Evolutionary conservation across 1,140 invertebrate genomes (phyloP).

Genomic region (Sarcophaga bullata): DNA sequence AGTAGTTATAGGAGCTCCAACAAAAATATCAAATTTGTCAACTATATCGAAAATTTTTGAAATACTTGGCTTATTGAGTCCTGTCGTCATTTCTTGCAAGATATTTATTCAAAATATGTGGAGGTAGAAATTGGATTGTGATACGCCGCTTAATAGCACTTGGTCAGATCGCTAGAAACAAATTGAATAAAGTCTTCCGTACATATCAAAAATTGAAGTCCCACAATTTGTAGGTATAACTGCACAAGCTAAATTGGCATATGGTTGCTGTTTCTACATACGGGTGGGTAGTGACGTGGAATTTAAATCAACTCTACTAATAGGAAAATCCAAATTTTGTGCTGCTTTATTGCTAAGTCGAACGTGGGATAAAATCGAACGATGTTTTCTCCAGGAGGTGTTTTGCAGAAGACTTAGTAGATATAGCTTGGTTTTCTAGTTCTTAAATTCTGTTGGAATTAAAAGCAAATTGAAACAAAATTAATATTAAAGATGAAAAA

Average conservation of each 20-base stretch:
- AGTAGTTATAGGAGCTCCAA: background rate
- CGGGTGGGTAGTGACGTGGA: background rate
- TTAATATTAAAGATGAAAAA: too few species aligned
- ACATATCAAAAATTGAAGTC: conserved; percentile 8
- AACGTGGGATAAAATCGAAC: background rate
- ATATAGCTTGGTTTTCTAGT: conserved; percentile 35
- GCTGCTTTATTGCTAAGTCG: conserved; percentile 46
- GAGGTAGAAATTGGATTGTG: conserved; percentile 23
- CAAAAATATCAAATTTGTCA: conserved; percentile 29
- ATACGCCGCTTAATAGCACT: background rate
- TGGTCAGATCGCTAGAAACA: background rate
- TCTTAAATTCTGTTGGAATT: background rate
- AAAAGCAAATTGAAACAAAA: background rate
- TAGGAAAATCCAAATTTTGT: conserved; percentile 32
- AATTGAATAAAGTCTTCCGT: conserved; percentile 2
- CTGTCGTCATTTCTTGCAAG: conserved; percentile 9
- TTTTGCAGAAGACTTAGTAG: background rate
- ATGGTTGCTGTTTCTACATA: conserved; percentile 42
- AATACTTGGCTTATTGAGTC: conserved; percentile 29
- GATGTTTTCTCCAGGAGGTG: conserved; percentile 28
- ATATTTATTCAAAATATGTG: conserved; percentile 35
- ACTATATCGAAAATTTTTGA: conserved; percentile 17
- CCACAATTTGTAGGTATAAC: conserved; percentile 5
- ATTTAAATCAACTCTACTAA: background rate
- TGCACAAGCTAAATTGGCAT: conserved; percentile 32